Evolutionary conservation across 2,888 invertebrate species (phyloP).

Genomic region (Arge pagana): DNA sequence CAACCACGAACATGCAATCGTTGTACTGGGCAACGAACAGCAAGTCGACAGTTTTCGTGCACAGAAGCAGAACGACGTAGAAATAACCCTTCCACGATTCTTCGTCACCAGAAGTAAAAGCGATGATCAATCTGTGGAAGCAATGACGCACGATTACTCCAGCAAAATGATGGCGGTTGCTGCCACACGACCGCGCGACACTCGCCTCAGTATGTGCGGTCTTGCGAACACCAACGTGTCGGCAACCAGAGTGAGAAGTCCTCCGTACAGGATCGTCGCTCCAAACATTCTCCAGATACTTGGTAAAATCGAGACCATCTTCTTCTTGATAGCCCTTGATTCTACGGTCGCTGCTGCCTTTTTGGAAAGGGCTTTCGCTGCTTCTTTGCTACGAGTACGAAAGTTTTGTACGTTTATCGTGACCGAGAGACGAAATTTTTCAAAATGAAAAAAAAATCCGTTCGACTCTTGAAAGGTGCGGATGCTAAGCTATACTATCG

Average conservation of each 20-base stretch:
- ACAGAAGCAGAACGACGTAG: conserved; percentile 76
- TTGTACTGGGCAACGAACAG: conserved; percentile 88
- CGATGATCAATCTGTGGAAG: conserved; percentile 73
- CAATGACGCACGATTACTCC: conserved; percentile 31
- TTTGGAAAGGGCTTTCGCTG: conserved; percentile 67
- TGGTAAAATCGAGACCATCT: conserved; percentile 81
- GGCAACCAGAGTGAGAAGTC: conserved; percentile 79
- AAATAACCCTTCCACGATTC: conserved; percentile 86
- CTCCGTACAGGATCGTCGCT: conserved; percentile 83
- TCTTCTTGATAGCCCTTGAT: conserved; percentile 69
- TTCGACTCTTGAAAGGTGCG: too few species aligned
- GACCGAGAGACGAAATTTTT: conserved; percentile 45
- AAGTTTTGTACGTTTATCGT: too few species aligned
- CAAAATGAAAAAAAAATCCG: conserved; percentile 28
- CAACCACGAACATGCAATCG: conserved; percentile 87
- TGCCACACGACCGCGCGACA: conserved; percentile 19
- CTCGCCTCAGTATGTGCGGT: conserved; percentile 85
- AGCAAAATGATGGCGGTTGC: conserved; percentile 6
- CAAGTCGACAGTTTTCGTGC: conserved; percentile 79
- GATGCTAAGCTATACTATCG: too few species aligned
- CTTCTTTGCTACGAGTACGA: not conserved
- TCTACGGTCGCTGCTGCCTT: conserved; percentile 74
- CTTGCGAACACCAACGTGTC: conserved; percentile 87
- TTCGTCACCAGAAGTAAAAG: conserved; percentile 66
- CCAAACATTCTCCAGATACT: conserved; percentile 88